A percentile compares a stretch with the other conserved stretches of the same genome.
Evolutionary conservation across 1,140 invertebrate genomes (phyloP).

Genomic region (Temnothorax curvispinosus): DNA sequence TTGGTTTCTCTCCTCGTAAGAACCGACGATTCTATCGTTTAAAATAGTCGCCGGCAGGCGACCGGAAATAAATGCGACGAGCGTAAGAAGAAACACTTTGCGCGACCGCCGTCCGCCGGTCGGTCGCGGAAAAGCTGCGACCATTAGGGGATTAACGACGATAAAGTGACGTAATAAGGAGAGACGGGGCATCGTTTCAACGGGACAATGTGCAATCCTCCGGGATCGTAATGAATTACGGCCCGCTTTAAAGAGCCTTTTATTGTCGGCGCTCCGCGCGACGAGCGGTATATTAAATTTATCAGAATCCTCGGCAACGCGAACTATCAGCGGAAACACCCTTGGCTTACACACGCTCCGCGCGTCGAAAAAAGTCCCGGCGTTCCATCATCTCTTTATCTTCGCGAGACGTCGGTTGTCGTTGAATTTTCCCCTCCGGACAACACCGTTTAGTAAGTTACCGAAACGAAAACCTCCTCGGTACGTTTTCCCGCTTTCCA

Average conservation of each 20-base stretch:
- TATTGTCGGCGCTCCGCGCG: constrained; percentile 37
- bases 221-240: constrained; percentile 59
- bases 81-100: constrained; percentile 54
- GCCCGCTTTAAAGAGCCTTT: constrained; percentile 51
- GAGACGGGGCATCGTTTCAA: constrained; percentile 49
- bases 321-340: constrained; percentile 33
- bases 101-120: constrained; percentile 22
- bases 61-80: constrained; percentile 57
- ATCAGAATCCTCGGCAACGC: constrained; percentile 18
- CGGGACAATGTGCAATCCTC: constrained; percentile 55
- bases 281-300: constrained; percentile 52
- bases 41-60: constrained; percentile 50
- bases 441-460: constrained; percentile 1
- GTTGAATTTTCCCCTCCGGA: constrained; percentile 21
- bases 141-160: constrained; percentile 63
- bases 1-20: constrained; percentile 7
- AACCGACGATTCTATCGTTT: constrained; percentile 48
- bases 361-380: constrained; percentile 12
- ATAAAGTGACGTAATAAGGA: constrained; percentile 62
- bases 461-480: constrained; percentile 13
- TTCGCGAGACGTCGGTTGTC: constrained; percentile 3
- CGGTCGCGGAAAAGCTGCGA: constrained; percentile 49
- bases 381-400: constrained; percentile 33
- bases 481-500: background rate
- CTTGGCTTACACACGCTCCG: background rate